Percentiles rank a stretch among this genome's conserved stretches.
Evolutionary conservation across 2,113 vertebrate genomes (phyloP).

Genomic region (Charina bottae): DNA sequence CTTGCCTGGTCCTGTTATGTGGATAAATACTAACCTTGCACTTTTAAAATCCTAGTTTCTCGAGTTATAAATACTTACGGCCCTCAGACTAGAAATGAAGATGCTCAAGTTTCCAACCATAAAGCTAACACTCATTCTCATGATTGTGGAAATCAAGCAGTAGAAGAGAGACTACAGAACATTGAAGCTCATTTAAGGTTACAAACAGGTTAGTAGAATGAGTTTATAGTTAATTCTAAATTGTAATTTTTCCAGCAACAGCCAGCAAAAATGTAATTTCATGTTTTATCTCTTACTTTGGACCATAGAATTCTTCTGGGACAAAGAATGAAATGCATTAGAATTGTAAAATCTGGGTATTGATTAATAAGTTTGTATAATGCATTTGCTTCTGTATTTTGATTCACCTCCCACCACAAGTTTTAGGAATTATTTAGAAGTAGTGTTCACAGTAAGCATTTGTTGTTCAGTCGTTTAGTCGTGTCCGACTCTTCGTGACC

Average conservation of each 20-base stretch:
- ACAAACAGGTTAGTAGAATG: constrained; percentile 79
- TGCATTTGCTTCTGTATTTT: background rate
- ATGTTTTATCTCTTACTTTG: background rate
- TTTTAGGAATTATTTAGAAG: background rate
- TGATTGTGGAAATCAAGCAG: constrained; percentile 88
- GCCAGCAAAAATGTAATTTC: background rate
- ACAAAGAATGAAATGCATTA: background rate
- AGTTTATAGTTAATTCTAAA: background rate
- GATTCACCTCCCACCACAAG: background rate
- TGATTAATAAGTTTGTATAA: background rate
- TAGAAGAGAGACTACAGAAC: constrained; percentile 93
- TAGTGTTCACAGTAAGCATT: background rate
- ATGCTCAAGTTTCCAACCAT: constrained; percentile 72
- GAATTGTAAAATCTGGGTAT: background rate
- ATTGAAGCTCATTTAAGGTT: constrained; percentile 93
- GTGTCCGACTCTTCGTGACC: too few relatives aligned
- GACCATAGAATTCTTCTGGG: background rate
- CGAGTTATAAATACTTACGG: constrained; percentile 95
- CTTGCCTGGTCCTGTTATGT: constrained; percentile 1
- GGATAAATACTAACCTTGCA: constrained; percentile 26
- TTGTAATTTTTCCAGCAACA: background rate
- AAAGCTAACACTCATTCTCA: constrained; percentile 68
- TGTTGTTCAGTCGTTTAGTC: too few relatives aligned
- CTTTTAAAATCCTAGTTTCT: constrained; percentile 79
- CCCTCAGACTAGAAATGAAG: constrained; percentile 87